Base-by-base conservation (phyloP, 2,888 invertebrate species). In the Pocota personata region DNA sequence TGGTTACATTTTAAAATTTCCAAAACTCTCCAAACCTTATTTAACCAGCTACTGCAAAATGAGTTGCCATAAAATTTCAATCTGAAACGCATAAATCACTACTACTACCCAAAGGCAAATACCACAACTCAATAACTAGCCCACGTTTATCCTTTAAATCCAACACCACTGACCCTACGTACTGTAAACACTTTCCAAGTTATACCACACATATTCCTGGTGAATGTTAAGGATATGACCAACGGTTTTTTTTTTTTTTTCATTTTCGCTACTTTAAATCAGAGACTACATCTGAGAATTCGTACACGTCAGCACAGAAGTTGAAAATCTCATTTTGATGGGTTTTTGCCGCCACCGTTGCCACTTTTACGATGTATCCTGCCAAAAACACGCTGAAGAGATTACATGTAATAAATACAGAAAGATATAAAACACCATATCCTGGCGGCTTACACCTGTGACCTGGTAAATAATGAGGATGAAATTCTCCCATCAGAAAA, bases 301-400 rank as follows among this genome's bases (percentile, higher is more conserved):
- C 57, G 16, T 35, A n/a, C 16, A 32, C 71, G 12, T 32, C 32
- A 48, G 32, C 32, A 48, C 21, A 10, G 5, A 21, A 35, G 37
- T 52, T 37, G 50, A 32, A 62, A 73, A 73, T 73, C 60, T 73
- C 60, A 50, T 50, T 60, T 73, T 60, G 60, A 72, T 73, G 72
- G 50, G n/a, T 60, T 73, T 27, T 37, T 32, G 14, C 48, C 24
- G 27, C 48, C n/a, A 27, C 24, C 2, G 19, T 16, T 10, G 50
- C 60, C 24, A 27, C 37, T 73, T 73, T 73, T 73, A 73, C 60
- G 72, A 62, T 62, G 16, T 24, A 50, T n/a, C 24, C 37, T 37
- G n/a, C 16, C 48, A 37, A 37, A n/a, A 60, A 50, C 32, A 71
- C 30, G 16, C 64, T 5, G 19, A 58, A 71, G 37, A 73, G 72